A percentile compares a stretch with the other conserved stretches of the same genome.
Conservation (phyloP, 2,888 invertebrate genomes). For the Blastobasis adustella region DNA sequence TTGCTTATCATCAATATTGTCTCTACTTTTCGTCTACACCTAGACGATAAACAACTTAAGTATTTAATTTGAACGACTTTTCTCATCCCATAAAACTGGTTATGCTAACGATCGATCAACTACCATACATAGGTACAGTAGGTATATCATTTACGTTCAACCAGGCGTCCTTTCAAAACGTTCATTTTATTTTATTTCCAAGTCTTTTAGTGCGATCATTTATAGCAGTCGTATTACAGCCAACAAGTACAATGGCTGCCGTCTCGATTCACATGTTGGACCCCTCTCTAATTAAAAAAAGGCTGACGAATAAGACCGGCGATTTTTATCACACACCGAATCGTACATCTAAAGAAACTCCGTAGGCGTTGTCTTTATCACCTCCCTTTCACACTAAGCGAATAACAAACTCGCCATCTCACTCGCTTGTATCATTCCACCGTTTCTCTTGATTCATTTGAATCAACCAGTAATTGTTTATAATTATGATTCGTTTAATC, state of each 20-base stretch:
- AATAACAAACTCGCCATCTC: constrained; percentile 32
- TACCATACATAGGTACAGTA: too few species aligned
- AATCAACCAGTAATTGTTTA: constrained; percentile 64
- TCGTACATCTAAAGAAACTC: constrained; percentile 58
- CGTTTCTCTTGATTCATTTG: constrained; percentile 56
- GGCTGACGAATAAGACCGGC: constrained; percentile 70
- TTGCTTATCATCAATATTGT: too few species aligned
- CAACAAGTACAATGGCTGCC: constrained; percentile 51
- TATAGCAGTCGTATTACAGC: constrained; percentile 60
- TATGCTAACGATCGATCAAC: too few species aligned
- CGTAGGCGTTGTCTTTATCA: constrained; percentile 61
- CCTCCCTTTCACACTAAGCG: constrained; percentile 44
- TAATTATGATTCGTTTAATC: constrained; percentile 68
- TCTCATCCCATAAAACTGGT: too few species aligned
- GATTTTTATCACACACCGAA: constrained; percentile 72
- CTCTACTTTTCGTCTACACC: too few species aligned
- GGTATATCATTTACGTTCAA: too few species aligned
- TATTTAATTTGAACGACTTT: too few species aligned
- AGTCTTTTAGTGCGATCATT: constrained; percentile 42
- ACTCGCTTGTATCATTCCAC: constrained; percentile 32
- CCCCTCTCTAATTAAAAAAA: constrained; percentile 72
- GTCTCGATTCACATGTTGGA: constrained; percentile 63
- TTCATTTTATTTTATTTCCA: constrained; percentile 51
- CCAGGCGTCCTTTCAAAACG: constrained; percentile 9
- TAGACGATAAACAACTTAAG: too few species aligned